Evolutionary conservation across 2,113 vertebrate species (phyloP).

Genomic region (Oenanthe melanoleuca): DNA sequence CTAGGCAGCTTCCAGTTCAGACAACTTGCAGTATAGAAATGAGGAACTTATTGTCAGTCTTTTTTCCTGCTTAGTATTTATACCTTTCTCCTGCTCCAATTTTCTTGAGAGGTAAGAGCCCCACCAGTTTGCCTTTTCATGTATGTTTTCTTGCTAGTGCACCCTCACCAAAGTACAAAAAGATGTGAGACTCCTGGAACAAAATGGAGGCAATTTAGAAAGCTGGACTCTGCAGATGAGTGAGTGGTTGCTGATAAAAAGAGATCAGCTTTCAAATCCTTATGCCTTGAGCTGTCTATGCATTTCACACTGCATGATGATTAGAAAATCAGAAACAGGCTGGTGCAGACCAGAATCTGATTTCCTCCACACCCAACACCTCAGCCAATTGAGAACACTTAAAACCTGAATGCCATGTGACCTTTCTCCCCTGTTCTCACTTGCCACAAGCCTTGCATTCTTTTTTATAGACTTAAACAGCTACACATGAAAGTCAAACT

Average conservation of each 20-base stretch:
- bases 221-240: background rate
- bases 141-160: background rate
- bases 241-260: background rate
- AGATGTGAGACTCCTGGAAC: background rate
- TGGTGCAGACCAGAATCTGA: background rate
- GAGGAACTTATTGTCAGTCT: background rate
- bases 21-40: background rate
- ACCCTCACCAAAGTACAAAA: background rate
- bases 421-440: background rate
- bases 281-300: background rate
- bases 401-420: background rate
- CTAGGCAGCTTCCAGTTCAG: background rate
- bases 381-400: background rate
- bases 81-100: background rate
- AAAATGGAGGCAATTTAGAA: background rate
- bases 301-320: background rate
- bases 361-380: background rate
- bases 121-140: background rate
- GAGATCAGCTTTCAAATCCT: background rate
- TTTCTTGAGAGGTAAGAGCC: background rate
- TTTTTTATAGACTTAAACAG: background rate
- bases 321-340: background rate
- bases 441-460: background rate
- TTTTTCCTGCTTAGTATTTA: background rate
- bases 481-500: background rate